Base-by-base conservation (phyloP, 2,888 invertebrate species). In the Caenorhabditis macrosperma region DNA sequence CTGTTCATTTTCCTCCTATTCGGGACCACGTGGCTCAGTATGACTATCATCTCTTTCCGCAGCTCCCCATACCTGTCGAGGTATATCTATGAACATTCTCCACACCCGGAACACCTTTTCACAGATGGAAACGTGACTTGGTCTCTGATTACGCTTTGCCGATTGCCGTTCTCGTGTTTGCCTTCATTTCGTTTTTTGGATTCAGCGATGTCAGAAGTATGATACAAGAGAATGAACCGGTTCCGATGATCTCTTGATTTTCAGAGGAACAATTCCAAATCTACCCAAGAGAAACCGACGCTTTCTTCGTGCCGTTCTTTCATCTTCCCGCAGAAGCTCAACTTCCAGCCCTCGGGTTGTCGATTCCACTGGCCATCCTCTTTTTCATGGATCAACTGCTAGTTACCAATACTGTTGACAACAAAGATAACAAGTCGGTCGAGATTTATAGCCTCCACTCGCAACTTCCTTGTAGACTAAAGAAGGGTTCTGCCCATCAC, bases 301-400 rank as follows among this genome's bases (percentile, higher is more conserved):
- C 78, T 1, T 38, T 61, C 26, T 78, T 77, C 55, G 91, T 92
- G 15, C 90, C 91, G 1, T 85, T 93, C 41, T 88, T 91, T 54
- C 86, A 88, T 33, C 89, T 93, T 10, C 91, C 92, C 0, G 88
- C 90, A 87, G 88, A 60, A 5, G 91, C 91, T 71, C 91, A 91
- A 84, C 91, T 91, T 2, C 72, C 3, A 90, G 92, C 44, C 91
- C 91, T 92, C 83, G 92, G 92, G 10, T 90, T 93, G 22, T 93
- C 93, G 10, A 93, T 93, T 85, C 92, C 92, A 69, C 90, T 93
- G 3, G 93, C 93, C 0, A 90, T 93, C 38, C 91, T 93, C 26
- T 93, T 93, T 89, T 93, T 93, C 88, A 93, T 93, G 93, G 93
- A 93, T 88, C 93, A 93, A 89, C 93, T 93, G 87, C 93, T 93